Percentiles rank a stretch among this genome's conserved stretches.
Conservation (phyloP, 2,797 vertebrate genomes). For the Rhinatrema bivittatum region DNA sequence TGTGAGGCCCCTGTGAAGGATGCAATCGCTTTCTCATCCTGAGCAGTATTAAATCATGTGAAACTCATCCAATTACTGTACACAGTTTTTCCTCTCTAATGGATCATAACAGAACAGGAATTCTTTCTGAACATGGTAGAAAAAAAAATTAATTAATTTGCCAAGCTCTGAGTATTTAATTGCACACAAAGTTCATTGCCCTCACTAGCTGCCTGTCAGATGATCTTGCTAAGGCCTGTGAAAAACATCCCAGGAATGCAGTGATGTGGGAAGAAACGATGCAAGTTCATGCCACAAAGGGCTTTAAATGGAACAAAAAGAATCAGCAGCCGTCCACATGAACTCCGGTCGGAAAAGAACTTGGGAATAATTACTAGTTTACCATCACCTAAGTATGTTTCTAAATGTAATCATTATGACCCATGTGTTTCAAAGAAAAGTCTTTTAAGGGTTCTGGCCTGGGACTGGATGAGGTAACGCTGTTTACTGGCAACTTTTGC, state of each 20-base stretch:
- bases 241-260: slow-evolving; percentile 90
- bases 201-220: slow-evolving; percentile 85
- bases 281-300: slow-evolving; percentile 67
- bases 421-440: slow-evolving; percentile 24
- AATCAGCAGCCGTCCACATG: slow-evolving; percentile 47
- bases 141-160: slow-evolving; percentile 43
- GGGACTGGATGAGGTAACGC: slow-evolving; percentile 28
- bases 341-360: slow-evolving; percentile 43
- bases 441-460: slow-evolving; percentile 27
- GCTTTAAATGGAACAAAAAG: slow-evolving; percentile 52
- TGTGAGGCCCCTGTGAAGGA: slow-evolving; percentile 67
- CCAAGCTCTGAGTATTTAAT: slow-evolving; percentile 53
- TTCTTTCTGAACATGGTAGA: slow-evolving; percentile 30
- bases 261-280: slow-evolving; percentile 86
- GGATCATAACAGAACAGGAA: slow-evolving; percentile 27
- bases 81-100: slow-evolving; percentile 32
- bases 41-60: slow-evolving; percentile 64
- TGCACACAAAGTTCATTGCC: slow-evolving; percentile 80
- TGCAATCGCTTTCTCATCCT: slow-evolving; percentile 61
- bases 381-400: slow-evolving; percentile 50
- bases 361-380: slow-evolving; percentile 31
- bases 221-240: slow-evolving; percentile 81
- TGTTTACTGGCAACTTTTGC: slow-evolving; percentile 29
- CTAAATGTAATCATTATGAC: slow-evolving; percentile 38
- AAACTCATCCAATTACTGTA: slow-evolving; percentile 47